Percentiles rank a stretch among this genome's conserved stretches.
These are phyloP conservation scores for Yponomeuta sedellus DNA, from an alignment of 2,888 invertebrate species.

Conservation along the genomic window DNA sequence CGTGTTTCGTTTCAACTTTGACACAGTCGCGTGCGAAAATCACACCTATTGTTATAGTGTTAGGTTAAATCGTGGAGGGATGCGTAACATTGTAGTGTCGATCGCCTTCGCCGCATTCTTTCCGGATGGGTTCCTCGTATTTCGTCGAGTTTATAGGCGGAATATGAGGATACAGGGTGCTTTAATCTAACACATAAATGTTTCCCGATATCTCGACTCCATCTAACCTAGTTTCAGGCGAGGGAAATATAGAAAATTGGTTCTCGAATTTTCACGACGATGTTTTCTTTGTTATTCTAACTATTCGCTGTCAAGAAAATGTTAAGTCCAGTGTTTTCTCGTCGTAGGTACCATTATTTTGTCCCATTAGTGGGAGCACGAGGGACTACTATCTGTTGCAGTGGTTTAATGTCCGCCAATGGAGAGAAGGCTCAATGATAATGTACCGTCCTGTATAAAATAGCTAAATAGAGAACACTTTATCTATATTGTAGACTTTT, in stretches of 20 bases:
- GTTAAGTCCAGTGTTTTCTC: too few species aligned
- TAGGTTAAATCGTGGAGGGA: not conserved
- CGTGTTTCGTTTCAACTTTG: not conserved
- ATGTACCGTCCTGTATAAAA: too few species aligned
- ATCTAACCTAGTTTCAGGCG: not conserved
- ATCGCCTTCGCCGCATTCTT: not conserved
- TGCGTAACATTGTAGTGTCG: not conserved
- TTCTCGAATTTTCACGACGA: not conserved
- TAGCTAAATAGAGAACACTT: too few species aligned
- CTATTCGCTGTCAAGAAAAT: too few species aligned
- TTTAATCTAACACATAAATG: constrained; percentile 3
- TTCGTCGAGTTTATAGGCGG: constrained; percentile 1
- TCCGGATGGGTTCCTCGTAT: not conserved
- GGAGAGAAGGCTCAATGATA: too few species aligned
- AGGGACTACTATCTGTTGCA: too few species aligned
- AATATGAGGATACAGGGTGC: constrained; percentile 1
- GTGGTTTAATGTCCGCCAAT: too few species aligned
- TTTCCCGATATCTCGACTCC: not conserved
- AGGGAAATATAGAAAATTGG: not conserved
- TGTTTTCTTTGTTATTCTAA: too few species aligned
- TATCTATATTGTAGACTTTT: too few species aligned
- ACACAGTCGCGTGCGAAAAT: not conserved
- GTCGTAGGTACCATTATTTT: too few species aligned
- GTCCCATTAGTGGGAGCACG: too few species aligned
- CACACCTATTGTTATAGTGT: not conserved